Evolutionary conservation across 2,888 invertebrate genomes (phyloP), one percentile per base, ranked within the genome.

Genomic region (Aelia acuminata): DNA sequence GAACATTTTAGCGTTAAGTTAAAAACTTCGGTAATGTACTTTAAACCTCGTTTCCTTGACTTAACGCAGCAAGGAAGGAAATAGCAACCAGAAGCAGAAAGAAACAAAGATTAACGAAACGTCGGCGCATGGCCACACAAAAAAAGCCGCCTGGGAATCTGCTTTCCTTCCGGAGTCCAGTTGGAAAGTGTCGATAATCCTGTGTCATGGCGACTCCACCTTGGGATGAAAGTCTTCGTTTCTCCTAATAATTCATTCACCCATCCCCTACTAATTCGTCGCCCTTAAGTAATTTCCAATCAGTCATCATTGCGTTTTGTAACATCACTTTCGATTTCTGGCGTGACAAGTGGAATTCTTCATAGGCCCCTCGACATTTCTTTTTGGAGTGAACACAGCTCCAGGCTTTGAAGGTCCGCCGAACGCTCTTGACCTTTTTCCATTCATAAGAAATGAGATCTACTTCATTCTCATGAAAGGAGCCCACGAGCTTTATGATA

Each of bases 151-250:
- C 43, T 80, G 80, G 39, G 80, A 47, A 47, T 47, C 80, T 80
- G 80, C 80, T 80, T 80, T 80, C 80, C 80, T 80, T 80, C 80
- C 80, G 80, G 80, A 80, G 80, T 39, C 80, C 43, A 47, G 43
- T 80, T 80, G 80, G 80, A 80, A 80, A 80, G 80, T 80, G 80
- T 80, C 80, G 80, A 80, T 80, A 80, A 80, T 80, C 80, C 80
- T 70, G 31, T 35, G 63, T 70, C 63, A 70, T 70, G 80, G 43
- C 80, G 39, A 39, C 39, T 75, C 39, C 20, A 22, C 8, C 35
- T 80, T n/a, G 11, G 43, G 80, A 80, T 80, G 80, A 80, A 80
- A 80, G 80, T 47, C 43, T 80, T 47, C 39, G 80, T 80, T 80
- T 80, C 80, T 80, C 80, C 80, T 43, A 80, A 80, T 80, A 80